Base-by-base conservation (phyloP, 2,113 vertebrate species). In the Chrysemys picta region DNA sequence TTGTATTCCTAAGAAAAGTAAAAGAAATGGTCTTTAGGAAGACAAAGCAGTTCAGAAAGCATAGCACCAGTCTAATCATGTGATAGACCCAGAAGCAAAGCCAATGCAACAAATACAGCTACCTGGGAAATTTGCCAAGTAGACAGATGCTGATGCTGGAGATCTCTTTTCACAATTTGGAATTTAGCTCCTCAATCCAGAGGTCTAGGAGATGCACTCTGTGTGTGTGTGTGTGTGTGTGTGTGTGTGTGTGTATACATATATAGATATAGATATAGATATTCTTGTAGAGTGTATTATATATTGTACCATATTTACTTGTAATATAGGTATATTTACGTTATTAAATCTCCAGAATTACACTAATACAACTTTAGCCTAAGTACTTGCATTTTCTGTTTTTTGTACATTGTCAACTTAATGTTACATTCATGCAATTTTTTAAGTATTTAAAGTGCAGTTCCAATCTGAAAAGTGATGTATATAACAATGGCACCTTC, bases 21-120 rank as follows among this genome's bases (percentile, higher is more conserved):
- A 87, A 94, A 90, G 72, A 80, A 82, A 49, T 56, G 4, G 35
- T 31, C 75, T 79, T 88, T 31, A 59, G 29, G 47, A 83, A 94
- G 90, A 62, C 5, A 62, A 87, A 94, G 75, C 38, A 81, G 82
- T 53, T 93, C 76, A 80, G 87, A 89, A 93, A 91, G 75, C 10
- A 90, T 49, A 76, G 80, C 27, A 90, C 42, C 50, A 14, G 42
- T 5, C 53, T 81, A 49, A 80, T 50, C 22, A 45, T 2, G 21
- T 53, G 2, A 52, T 14, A 16, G 21, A 38, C 79, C 56, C 45
- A 90, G 85, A 59, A 81, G 45, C 82, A 84, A 69, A 92, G 87
- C 29, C 72, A 84, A 91, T 69, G 80, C 29, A 94, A 88, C 72
- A 86, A 87, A 82, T 85, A 54, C 53, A 95, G 49, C 31, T 75